Evolutionary conservation across 2,888 invertebrate species (phyloP).

Genomic region (Carpatolechia fugitivella): DNA sequence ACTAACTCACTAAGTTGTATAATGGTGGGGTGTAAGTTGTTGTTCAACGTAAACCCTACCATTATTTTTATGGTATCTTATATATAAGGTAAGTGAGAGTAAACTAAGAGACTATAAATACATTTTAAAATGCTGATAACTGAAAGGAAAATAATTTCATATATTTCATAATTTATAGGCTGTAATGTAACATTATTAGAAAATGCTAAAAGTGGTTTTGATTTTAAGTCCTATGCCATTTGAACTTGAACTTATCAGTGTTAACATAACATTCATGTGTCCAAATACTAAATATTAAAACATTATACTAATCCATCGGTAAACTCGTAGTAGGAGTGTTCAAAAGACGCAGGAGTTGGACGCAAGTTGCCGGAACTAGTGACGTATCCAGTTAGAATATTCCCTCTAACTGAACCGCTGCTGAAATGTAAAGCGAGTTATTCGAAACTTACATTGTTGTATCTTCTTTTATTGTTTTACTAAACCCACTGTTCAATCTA

Average conservation of each 20-base stretch:
- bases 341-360: constrained; percentile 27
- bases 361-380: constrained; percentile 34
- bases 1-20: constrained; percentile 22
- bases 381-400: constrained; percentile 42
- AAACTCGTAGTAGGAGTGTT: constrained; percentile 30
- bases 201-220: no score
- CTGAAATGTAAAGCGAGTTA: constrained; percentile 25
- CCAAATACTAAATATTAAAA: background rate
- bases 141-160: no score
- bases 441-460: constrained; percentile 12
- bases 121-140: no score
- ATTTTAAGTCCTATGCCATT: no score
- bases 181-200: no score
- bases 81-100: no score
- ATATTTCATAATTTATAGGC: no score
- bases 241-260: no score
- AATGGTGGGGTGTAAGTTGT: constrained; percentile 32
- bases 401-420: constrained; percentile 36
- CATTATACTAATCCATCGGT: constrained; percentile 16
- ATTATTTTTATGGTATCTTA: background rate
- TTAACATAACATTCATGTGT: no score
- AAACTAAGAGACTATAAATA: no score
- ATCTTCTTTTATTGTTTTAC: background rate
- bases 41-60: constrained; percentile 21
- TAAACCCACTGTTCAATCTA: no score